Evolutionary conservation across 2,888 invertebrate genomes (phyloP), one percentile per base, ranked within the genome.

Genomic region (Lissonota sp.): DNA sequence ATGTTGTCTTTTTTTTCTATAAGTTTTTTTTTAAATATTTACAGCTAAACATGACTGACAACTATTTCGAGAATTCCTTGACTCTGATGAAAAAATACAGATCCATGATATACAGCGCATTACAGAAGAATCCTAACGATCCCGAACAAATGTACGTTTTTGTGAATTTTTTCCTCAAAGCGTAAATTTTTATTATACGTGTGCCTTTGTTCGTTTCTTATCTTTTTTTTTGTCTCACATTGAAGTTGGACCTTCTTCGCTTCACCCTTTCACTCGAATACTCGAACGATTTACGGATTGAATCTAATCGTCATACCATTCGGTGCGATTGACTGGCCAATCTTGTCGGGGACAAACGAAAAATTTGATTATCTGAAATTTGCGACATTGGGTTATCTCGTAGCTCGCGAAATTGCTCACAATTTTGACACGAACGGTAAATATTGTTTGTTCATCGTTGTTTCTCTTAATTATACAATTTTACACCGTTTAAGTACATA

Each of bases 361-460:
- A 16, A 55, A 12, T 84, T 87, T 7, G 74, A 86, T 74, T 87
- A 88, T 73, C 66, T 87, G 42, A 77, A 46, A 55, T 51, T 86
- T n/a, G 89, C 89, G 7, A 89, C 83, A 4, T 83, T 90, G 58
- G 90, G 90, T n/a, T 87, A 80, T 77, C 70, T 84, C 49, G 85
- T 90, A 76, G 88, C 88, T 60, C 87, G 84, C n/a, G 87, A 89
- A 75, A 90, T 90, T 12, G 86, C 88, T 58, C 88, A 86, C 83
- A 87, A 88, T 39, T 90, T 90, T 40, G 89, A 90, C 58, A 70
- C 82, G 40, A 87, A 83, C 79, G 90, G 90, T 90, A 88, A 83
- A 58, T 26, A 26, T 26, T 26, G 26, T 26, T 26, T 26, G 26
- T 3, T 2, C 26, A 26, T 26, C n/a, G n/a, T n/a, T 26, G 1